A percentile compares a stretch with the other conserved stretches of the same genome.
Evolutionary conservation across 2,113 vertebrate genomes (phyloP).

Genomic region (Pleuronectes platessa): DNA sequence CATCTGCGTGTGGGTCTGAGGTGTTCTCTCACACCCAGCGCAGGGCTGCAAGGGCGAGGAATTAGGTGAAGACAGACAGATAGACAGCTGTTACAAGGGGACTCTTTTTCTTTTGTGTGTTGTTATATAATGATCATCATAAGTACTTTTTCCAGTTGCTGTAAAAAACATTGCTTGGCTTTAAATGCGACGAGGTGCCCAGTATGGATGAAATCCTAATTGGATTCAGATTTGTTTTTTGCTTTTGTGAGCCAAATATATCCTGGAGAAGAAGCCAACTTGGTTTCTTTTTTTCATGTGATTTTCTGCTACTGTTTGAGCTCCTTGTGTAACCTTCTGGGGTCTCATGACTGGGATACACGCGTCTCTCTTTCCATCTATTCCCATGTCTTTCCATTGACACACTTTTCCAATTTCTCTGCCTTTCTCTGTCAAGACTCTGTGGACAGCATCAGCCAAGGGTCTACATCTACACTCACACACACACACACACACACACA

Average conservation of each 20-base stretch:
- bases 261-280: neutral
- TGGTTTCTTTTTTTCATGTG: slow-evolving; percentile 7
- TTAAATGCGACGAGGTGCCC: neutral
- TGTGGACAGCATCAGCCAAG: slow-evolving; percentile 8
- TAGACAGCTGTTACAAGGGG: neutral
- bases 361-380: slow-evolving; percentile 18
- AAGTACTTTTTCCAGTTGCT: neutral
- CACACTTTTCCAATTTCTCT: slow-evolving; percentile 16
- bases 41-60: slow-evolving; percentile 3
- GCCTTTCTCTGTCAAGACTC: slow-evolving; percentile 2
- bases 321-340: slow-evolving; percentile 12
- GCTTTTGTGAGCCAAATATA: neutral
- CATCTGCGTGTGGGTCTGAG: slow-evolving; percentile 57
- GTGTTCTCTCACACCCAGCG: slow-evolving; percentile 30
- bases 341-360: slow-evolving; percentile 29
- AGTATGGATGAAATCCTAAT: neutral
- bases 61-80: neutral
- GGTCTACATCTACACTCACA: slow-evolving; percentile 21
- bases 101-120: neutral
- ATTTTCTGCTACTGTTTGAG: slow-evolving; percentile 18
- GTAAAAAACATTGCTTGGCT: neutral
- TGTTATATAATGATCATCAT: neutral
- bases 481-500: slow-evolving; percentile 2
- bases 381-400: slow-evolving; percentile 9
- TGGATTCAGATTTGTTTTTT: neutral